Percentiles rank a stretch among this genome's conserved stretches.
phyloP scores from a whole-genome alignment of 2,797 vertebrate species.

The Lagorchestes hirsutus region DNA sequence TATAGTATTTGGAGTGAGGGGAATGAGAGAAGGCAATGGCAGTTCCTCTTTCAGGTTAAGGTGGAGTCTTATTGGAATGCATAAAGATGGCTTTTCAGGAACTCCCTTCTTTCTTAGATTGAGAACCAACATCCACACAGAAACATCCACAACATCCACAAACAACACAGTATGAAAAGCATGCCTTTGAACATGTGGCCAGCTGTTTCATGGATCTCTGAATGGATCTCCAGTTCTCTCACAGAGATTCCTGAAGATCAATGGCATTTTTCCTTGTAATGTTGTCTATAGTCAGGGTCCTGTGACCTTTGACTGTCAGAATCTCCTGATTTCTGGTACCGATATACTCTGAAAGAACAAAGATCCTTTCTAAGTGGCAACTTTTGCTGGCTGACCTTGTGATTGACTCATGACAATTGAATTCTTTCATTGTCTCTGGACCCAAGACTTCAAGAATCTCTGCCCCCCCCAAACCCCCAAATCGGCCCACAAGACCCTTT shows the following conservation, averaged over 20 bases:
- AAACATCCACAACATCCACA: not conserved
- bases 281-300: not conserved
- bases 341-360: not conserved
- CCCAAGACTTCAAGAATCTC: not conserved
- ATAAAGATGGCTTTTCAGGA: not conserved
- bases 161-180: not conserved
- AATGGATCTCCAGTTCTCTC: not conserved
- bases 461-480: not conserved
- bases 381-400: not conserved
- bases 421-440: not conserved
- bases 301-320: not conserved
- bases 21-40: not conserved
- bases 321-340: not conserved
- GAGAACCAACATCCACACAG: not conserved
- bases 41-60: not conserved
- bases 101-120: not conserved
- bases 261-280: not conserved
- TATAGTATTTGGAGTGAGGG: not conserved
- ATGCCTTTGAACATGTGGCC: not conserved
- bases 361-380: not conserved
- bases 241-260: not conserved
- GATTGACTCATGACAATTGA: not conserved
- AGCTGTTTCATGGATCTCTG: not conserved
- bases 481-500: not conserved
- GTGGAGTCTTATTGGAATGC: not conserved